Evolutionary conservation across 2,888 invertebrate genomes (phyloP), one percentile per base, ranked within the genome.

Genomic region (Polia nebulosa): DNA sequence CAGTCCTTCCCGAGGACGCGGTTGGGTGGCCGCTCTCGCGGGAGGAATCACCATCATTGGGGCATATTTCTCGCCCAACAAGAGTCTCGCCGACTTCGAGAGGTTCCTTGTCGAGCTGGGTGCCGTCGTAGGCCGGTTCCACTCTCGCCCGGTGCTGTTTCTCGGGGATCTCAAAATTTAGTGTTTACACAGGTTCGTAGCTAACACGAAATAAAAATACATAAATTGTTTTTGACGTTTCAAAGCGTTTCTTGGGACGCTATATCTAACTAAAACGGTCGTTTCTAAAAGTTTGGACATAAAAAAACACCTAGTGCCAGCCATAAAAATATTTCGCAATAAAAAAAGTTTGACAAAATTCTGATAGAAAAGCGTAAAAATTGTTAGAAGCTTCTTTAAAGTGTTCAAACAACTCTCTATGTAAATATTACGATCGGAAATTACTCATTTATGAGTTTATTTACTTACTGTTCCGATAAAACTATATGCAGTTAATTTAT

Each of bases 251-350:
- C 73, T 51, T 52, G 67, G 76, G 58, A 73, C 57, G 32, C 36
- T 57, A 71, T 75, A 55, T 72, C 72, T 70, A 79, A 80, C 80
- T 71, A 80, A 84, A 84, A 70, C 75, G 57, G 77, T 53, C 75
- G 70, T 60, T 64, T 62, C 80, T 76, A 78, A 85, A 83, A 85
- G 85, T 79, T 87, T 87, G 59, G 39, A 61, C 84, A 78, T 87
- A 84, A 87, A 87, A 87, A 86, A 79, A 82, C 73, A 81, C 81
- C 62, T 56, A 84, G 77, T 70, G 74, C 62, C 80, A 71, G 74
- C 66, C 78, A 71, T 84, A 84, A 85, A 86, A 86, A 81, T 84
- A 79, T 85, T 80, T 82, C 13, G 77, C 78, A 84, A 85, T 86
- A 86, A 87, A 86, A n/a, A 85, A 85, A 83, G 79, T 86, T 84